Evolutionary conservation across 30 jellyfish, hydroid and myxozoan species (phyloP), one percentile per base, ranked within the genome.

Genomic region (Chrysaora quinquecirrha): DNA sequence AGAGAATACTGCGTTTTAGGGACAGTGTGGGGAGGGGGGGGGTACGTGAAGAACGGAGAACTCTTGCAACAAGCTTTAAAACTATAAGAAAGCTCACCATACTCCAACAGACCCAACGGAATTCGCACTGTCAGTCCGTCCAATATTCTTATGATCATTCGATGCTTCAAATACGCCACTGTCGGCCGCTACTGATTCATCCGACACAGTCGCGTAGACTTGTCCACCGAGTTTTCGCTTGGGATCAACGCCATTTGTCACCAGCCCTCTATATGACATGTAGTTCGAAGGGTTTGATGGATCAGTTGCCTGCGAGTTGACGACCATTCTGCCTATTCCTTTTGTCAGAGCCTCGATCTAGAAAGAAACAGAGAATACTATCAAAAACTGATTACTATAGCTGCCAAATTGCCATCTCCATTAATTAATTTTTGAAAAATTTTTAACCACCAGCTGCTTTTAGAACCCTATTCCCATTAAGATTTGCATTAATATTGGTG

Each of bases 141-240:
- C 70, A 35, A 84, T 82, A 0, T 62, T 50, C 21, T 66, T 81
- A 19, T 78, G 87, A 11, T 66, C 89, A 32, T 73, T 74, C 35
- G 97, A 67, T 23, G 95, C 97, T 62, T 95, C 99, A 65, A 95
- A 95, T 7, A 95, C 99, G 20, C 99, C 99, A 67, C 99, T 95
- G 35, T 95, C 99, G 2, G 99, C 99, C 19, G 97, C 99, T 1
- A 95, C 99, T 9, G 99, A 95, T 60, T 95, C 99, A 76, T 95
- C 96, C 12, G 99, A 95, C 29, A 76, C 87, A 30, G 99, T 91
- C 30, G 93, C 90, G 50, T 89, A 84, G 19, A 95, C 95, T 47
- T 93, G 88, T 20, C 95, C 80, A 64, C 65, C 66, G 9, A 89
- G 78, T 12, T 73, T 65, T 12, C 84, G 87, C 28, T 62, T 35